A percentile compares a stretch with the other conserved stretches of the same genome.
Conservation (phyloP, 2,888 invertebrate species). For the Fragum sueziense region DNA sequence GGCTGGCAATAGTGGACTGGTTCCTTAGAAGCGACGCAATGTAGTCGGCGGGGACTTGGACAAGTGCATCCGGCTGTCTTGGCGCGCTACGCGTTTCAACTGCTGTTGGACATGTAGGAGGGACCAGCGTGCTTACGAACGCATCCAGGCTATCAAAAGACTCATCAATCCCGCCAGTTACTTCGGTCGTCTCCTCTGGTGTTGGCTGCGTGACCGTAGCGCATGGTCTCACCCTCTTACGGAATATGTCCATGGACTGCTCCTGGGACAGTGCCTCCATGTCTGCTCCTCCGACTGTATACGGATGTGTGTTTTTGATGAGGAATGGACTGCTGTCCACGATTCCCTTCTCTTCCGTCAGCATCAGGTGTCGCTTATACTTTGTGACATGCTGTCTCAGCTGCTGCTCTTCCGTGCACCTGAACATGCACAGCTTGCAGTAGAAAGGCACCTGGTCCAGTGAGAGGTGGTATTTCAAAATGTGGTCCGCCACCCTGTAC, state of each 20-base stretch:
- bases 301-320: background rate
- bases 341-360: background rate
- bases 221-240: background rate
- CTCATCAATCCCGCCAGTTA: background rate
- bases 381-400: background rate
- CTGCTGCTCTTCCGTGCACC: background rate
- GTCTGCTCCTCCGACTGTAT: background rate
- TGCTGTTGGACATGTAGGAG: background rate
- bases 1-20: background rate
- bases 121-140: background rate
- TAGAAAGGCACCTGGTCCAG: constrained; percentile 13
- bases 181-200: background rate
- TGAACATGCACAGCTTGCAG: background rate
- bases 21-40: background rate
- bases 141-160: background rate
- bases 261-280: constrained; percentile 2
- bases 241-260: background rate
- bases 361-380: background rate
- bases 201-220: background rate
- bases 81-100: background rate
- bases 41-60: background rate
- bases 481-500: no score
- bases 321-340: background rate
- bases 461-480: constrained; percentile 10
- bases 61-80: background rate